Evolutionary conservation across 2,113 vertebrate species (phyloP).

Genomic region (Mesitornis unicolor): DNA sequence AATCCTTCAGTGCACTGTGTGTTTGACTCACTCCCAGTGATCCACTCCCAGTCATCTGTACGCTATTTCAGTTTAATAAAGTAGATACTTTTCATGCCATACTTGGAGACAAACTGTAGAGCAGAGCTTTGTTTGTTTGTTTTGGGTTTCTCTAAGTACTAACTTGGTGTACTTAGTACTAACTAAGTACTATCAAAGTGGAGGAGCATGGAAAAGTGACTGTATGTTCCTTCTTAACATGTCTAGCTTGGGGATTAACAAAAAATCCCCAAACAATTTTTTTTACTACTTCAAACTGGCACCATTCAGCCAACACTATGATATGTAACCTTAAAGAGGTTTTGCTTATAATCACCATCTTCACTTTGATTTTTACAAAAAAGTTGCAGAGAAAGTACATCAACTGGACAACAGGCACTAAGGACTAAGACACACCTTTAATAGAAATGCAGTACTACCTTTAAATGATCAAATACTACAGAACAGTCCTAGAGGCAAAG

Average conservation of each 20-base stretch:
- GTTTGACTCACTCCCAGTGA: background rate
- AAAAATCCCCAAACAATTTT: background rate
- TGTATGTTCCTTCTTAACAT: background rate
- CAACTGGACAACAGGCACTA: background rate
- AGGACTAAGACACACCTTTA: background rate
- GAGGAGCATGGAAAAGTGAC: background rate
- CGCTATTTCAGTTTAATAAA: background rate
- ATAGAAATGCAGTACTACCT: background rate
- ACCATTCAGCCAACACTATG: background rate
- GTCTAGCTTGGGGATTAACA: background rate
- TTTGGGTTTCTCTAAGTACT: background rate
- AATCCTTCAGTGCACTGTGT: background rate
- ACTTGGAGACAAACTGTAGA: background rate
- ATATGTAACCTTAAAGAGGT: background rate
- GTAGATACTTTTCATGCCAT: background rate
- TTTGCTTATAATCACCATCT: background rate
- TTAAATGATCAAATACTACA: background rate
- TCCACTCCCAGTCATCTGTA: background rate
- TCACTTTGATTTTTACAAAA: background rate
- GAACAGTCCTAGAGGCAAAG: background rate
- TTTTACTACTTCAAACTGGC: background rate
- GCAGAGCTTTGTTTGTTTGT: background rate
- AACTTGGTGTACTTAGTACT: too few relatives aligned
- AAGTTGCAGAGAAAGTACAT: background rate
- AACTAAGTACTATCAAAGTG: too few relatives aligned